Evolutionary conservation across 2,113 vertebrate species (phyloP).

Genomic region (Phylloscopus trochilus): DNA sequence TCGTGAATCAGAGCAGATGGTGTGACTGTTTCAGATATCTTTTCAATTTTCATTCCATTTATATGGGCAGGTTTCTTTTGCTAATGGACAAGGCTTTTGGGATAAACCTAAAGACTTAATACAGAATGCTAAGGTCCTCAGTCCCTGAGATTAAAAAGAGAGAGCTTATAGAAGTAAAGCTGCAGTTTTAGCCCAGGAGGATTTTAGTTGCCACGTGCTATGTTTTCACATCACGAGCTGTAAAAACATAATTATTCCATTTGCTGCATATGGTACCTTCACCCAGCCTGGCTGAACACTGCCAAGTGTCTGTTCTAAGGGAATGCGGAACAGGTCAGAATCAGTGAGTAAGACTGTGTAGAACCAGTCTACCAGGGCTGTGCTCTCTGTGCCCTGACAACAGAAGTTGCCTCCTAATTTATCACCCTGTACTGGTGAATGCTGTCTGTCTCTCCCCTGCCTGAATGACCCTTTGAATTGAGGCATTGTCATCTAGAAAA

Average conservation of each 20-base stretch:
- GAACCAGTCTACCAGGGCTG: background rate
- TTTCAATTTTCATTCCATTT: background rate
- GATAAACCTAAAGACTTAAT: constrained; percentile 11
- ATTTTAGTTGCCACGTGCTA: constrained; percentile 1
- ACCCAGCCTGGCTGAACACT: background rate
- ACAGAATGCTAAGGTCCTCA: background rate
- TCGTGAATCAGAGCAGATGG: constrained; percentile 53
- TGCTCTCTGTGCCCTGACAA: background rate
- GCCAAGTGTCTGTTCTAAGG: background rate
- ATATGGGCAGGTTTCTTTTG: background rate
- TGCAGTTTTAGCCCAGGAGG: background rate
- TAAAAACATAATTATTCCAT: background rate
- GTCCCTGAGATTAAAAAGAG: constrained; percentile 10
- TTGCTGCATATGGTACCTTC: background rate
- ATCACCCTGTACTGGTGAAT: background rate
- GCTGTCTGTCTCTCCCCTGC: background rate
- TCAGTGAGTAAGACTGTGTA: background rate
- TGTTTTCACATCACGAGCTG: background rate
- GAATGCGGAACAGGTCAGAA: background rate
- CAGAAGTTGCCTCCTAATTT: background rate
- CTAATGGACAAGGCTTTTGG: background rate
- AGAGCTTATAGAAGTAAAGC: constrained; percentile 6
- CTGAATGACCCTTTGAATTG: background rate
- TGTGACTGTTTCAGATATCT: constrained; percentile 28
- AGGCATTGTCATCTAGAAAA: background rate